Base-by-base conservation (phyloP, 2,797 vertebrate species). In the Acanthis flammea region DNA sequence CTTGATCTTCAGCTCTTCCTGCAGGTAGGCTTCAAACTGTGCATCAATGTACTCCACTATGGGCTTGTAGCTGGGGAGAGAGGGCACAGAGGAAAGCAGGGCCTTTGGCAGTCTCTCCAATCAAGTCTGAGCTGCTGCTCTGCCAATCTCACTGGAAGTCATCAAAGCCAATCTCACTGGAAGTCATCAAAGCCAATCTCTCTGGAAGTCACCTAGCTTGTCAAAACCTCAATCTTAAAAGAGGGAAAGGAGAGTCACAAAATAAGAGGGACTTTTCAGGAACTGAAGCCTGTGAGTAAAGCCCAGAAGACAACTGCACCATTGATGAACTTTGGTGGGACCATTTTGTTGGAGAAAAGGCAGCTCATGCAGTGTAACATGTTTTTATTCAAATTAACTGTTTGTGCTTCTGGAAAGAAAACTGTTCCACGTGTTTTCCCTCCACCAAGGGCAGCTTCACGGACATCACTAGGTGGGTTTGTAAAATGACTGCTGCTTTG, bases 1-100 rank as follows among this genome's bases (percentile, higher is more conserved):
- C 19, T 97, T 98, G 95, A 98, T 98, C 96, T 98, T 98, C 94
- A 98, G 67, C 67, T 98, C 98, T 74, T 98, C 98, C 87, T 98
- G 98, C 84, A 98, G 89, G 79, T 98, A 98, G 72, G 98, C 98
- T 86, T 98, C 98, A 54, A 98, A 98, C 57, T 98, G 98, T 0
- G 98, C 97, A 4, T 98, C 98, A 0, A 98, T 98, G n/a, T 98
- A 98, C 48, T 98, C 98, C 33, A 98, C 98, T 37, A 98, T 98
- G 0, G 98, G 98, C 86, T 98, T 98, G 83, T 98, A 98, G 96
- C 98, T 98, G 88, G 44, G 73, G 96, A 93, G 35, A 67, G 35
- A 37, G 0, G n/a, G 82, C 61, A 70, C 44, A 41, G 31, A 33
- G 41, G 50, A 65, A 48, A 58, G 0, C 5, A 9, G 53, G 37